Evolutionary conservation across 2,888 invertebrate genomes (phyloP), one percentile per base, ranked within the genome.

Genomic region (Phaedon cochleariae): DNA sequence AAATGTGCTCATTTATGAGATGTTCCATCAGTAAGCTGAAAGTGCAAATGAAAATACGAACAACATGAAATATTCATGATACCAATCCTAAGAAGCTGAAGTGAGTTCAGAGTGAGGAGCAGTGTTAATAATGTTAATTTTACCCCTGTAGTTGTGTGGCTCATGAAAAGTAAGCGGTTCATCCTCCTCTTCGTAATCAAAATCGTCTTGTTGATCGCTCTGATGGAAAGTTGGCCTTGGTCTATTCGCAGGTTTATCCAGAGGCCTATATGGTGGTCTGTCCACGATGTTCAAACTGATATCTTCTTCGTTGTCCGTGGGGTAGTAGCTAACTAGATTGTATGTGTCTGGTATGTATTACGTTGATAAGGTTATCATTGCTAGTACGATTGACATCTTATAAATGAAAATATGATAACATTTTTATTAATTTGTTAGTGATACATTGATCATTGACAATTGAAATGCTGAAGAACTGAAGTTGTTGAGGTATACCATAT

Each of bases 271-370:
- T 31, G 81, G 82, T 31, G 81, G 82, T 63, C 79, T 74, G 61
- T 82, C 83, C 62, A 83, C 79, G 65, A 76, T 80, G 74, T 83
- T 84, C 49, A 79, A 73, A 41, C 82, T 83, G 48, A 79, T 78
- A 67, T 81, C 79, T 17, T 73, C 71, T 57, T 77, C 77, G 29
- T 74, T 66, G 51, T 79, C 81, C 62, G 82, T 78, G 51, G 83
- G 80, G 73, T 82, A 84, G 77, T 83, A 81, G 65, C 82, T 81
- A 75, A 83, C 82, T 78, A 83, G 79, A 76, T 84, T 82, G 75
- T 82, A 80, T 67, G 82, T 81, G 79, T 83, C 84, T 80, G 72
- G 68, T 76, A 70, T 72, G 67, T 70, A 72, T 72, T 68, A 72
- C 18, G 73, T 73, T 74, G 66, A 68, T 61, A 37, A 64, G 68